These are phyloP conservation scores for Lampris megalopsis DNA, from an alignment of 2,113 vertebrate genomes.

Conservation along the genomic window DNA sequence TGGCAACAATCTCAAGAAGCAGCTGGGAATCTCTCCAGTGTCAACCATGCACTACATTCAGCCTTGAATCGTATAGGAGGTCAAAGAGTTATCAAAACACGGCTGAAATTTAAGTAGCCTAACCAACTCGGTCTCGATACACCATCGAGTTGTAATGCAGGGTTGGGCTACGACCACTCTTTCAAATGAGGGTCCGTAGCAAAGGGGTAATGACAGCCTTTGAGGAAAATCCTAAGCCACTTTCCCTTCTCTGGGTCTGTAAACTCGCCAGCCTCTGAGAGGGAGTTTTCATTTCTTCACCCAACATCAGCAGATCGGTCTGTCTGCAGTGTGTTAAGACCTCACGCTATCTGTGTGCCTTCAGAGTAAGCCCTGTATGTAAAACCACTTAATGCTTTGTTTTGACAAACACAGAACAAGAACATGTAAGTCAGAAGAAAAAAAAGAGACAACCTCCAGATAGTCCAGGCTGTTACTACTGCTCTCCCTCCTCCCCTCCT, in stretches of 20 bases:
- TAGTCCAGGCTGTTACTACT: not conserved
- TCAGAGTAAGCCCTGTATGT: constrained; percentile 65
- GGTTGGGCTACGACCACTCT: constrained; percentile 76
- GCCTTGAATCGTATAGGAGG: constrained; percentile 47
- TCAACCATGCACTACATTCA: constrained; percentile 43
- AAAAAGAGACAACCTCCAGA: constrained; percentile 19
- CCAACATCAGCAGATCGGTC: constrained; percentile 60
- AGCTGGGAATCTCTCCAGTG: constrained; percentile 28
- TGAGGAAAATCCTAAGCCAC: constrained; percentile 66
- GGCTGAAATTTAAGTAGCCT: constrained; percentile 69
- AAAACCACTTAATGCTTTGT: constrained; percentile 76
- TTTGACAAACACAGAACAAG: constrained; percentile 71
- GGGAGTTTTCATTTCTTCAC: constrained; percentile 65
- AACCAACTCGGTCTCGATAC: constrained; percentile 52
- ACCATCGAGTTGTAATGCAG: constrained; percentile 72
- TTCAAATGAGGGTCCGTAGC: constrained; percentile 74
- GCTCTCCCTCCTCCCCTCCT: not conserved
- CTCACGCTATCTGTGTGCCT: constrained; percentile 55
- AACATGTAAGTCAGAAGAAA: constrained; percentile 38
- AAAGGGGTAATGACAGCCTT: constrained; percentile 77
- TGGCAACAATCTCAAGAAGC: constrained; percentile 25
- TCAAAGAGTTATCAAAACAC: constrained; percentile 76
- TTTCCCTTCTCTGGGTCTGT: constrained; percentile 66
- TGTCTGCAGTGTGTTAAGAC: constrained; percentile 48
- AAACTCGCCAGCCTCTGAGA: constrained; percentile 59